These are phyloP conservation scores for Eptesicus fuscus DNA, from an alignment of 2,113 vertebrate genomes.

Conservation along the genomic window DNA sequence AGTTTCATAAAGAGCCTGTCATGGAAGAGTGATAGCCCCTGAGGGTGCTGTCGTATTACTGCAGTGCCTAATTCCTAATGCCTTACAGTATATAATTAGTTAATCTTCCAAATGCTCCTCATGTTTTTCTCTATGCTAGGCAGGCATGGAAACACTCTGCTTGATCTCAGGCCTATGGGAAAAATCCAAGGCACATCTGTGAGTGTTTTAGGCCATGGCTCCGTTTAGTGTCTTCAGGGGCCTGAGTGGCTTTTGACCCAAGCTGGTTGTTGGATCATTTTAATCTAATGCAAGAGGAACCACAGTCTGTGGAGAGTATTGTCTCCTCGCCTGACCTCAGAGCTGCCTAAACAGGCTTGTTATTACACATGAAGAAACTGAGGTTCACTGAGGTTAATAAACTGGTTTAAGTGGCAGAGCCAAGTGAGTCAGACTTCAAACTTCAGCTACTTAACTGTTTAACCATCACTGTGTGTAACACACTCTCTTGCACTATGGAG, in stretches of 20 bases:
- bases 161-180: not conserved
- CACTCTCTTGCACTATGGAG: not conserved
- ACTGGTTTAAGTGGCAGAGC: not conserved
- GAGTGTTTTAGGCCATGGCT: not conserved
- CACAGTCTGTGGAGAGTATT: not conserved
- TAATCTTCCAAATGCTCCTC: not conserved
- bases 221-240: not conserved
- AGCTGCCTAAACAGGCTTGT: not conserved
- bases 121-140: not conserved
- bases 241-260: not conserved
- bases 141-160: not conserved
- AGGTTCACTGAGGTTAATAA: not conserved
- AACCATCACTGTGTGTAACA: not conserved
- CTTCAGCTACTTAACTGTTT: not conserved
- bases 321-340: not conserved
- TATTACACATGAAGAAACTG: not conserved
- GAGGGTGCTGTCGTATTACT: not conserved
- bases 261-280: not conserved
- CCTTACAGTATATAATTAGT: not conserved
- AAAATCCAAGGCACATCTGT: not conserved
- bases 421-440: not conserved
- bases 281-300: not conserved
- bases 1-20: not conserved
- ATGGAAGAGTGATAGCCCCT: not conserved
- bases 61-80: not conserved